Percentiles rank a stretch among this genome's conserved stretches.
Evolutionary conservation across 2,888 invertebrate species (phyloP).

Genomic region (Thalpophila matura): DNA sequence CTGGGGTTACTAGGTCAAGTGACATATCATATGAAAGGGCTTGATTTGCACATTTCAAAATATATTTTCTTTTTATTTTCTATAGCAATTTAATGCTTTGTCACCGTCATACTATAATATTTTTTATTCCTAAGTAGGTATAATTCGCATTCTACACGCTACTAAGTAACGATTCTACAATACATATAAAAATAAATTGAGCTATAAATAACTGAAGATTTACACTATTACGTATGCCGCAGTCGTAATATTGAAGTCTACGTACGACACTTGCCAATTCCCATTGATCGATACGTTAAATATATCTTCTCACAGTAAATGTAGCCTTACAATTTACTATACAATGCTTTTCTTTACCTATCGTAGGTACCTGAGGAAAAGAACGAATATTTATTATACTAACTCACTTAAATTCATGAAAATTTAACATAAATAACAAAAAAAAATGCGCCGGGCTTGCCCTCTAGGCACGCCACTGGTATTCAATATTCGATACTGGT

Average conservation of each 20-base stretch:
- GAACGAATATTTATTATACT: conserved; percentile 28
- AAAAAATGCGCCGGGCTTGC: too few species aligned
- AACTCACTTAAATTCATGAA: too few species aligned
- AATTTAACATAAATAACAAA: too few species aligned
- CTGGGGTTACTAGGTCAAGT: too few species aligned
- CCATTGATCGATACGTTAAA: conserved; percentile 42
- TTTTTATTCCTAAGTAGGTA: not conserved
- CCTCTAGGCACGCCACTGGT: too few species aligned
- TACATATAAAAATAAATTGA: conserved; percentile 31
- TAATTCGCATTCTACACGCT: not conserved
- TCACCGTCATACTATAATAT: too few species aligned
- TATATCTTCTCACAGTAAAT: conserved; percentile 15
- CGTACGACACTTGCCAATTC: conserved; percentile 59
- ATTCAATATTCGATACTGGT: too few species aligned
- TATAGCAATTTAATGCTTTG: too few species aligned
- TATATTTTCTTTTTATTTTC: too few species aligned
- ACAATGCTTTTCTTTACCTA: conserved; percentile 8
- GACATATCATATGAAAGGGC: too few species aligned
- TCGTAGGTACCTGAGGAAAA: not conserved
- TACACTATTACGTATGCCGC: conserved; percentile 47
- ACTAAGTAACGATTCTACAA: conserved; percentile 9
- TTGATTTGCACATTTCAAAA: too few species aligned
- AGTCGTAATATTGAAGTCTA: conserved; percentile 25
- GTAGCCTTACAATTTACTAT: not conserved
- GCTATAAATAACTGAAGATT: conserved; percentile 55